Base-by-base conservation (phyloP, 2,888 invertebrate species). In the Pristionchus exspectatus region DNA sequence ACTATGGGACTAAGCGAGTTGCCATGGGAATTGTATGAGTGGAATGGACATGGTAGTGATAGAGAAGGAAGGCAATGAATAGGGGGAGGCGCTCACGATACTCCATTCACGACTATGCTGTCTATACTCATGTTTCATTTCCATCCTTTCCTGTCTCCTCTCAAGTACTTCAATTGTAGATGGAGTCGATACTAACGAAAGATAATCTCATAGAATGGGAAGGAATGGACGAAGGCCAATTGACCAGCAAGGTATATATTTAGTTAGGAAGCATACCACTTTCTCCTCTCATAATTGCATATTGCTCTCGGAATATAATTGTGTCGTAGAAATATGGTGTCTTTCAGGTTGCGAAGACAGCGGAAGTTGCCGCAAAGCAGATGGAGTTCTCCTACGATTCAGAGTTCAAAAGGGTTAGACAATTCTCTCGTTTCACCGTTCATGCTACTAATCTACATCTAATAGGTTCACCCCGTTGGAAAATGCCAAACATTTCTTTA, bases 301-400 rank as follows among this genome's bases (percentile, higher is more conserved):
- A 54, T 54, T 50, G 27, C 50, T 54, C 7, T 81, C 30, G n/a
- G 10, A 54, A 10, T 27, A 18, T 21, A 44, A 50, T 38, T 77
- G 44, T 7, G n/a, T 18, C 21, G 44, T 44, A 33, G 30, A 3
- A 44, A 77, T 33, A 24, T 18, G 38, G 38, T 38, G 33, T 74
- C 24, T 81, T 18, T 10, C 50, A 81, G 81, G 18, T 81, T 5
- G 7, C 81, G n/a, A 54, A 81, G 50, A 50, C 50, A 44, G 81
- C n/a, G n/a, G 27, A 54, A n/a, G 87, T 24, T 21, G 66, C 87
- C 9, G 21, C 38, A 7, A 30, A n/a, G 9, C 87, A 87, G 27
- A 63, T n/a, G 87, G 30, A 87, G 16, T 87, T 87, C 69, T 18
- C 44, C 27, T 87, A 87, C 38, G n/a, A 66, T 87, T 44, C 87